Base-by-base conservation (phyloP, 1,140 invertebrate species). In the Proctacanthus coquilletti region DNA sequence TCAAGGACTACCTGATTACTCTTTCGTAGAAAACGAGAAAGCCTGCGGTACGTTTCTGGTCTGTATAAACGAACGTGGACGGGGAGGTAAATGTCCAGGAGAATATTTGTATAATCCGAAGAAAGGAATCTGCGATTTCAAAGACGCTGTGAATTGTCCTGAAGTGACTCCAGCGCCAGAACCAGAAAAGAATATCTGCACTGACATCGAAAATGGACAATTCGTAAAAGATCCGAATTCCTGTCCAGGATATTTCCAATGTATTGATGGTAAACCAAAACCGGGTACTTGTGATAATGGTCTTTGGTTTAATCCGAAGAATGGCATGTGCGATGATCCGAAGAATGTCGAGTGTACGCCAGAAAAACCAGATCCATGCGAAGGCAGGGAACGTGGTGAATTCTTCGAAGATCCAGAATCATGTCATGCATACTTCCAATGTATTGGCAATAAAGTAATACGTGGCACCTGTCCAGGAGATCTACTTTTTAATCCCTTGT, bases 1-100 rank as follows among this genome's bases (percentile, higher is more conserved):
- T 36, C 53, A 57, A 31, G 53, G 56, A n/a, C 21, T 57, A 15
- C 45, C 53, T 1, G 53, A 57, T 15, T n/a, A n/a, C n/a, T n/a
- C n/a, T n/a, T n/a, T n/a, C n/a, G n/a, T n/a, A n/a, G n/a, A n/a
- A n/a, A n/a, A n/a, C n/a, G n/a, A n/a, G n/a, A n/a, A n/a, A n/a
- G n/a, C n/a, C n/a, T n/a, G n/a, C n/a, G n/a, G n/a, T n/a, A n/a
- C n/a, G n/a, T n/a, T n/a, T n/a, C n/a, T n/a, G n/a, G n/a, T n/a
- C n/a, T n/a, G n/a, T n/a, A n/a, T n/a, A n/a, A n/a, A n/a, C n/a
- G n/a, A n/a, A n/a, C n/a, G n/a, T n/a, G n/a, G n/a, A n/a, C n/a
- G n/a, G n/a, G n/a, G n/a, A n/a, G 45, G 42, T 20, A 51, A 42
- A n/a, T 57, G 54, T 5, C 52, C 54, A 2, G 41, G 38, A 6